Conservation (phyloP, 2,888 invertebrate species). For the Tethea ocularis region DNA sequence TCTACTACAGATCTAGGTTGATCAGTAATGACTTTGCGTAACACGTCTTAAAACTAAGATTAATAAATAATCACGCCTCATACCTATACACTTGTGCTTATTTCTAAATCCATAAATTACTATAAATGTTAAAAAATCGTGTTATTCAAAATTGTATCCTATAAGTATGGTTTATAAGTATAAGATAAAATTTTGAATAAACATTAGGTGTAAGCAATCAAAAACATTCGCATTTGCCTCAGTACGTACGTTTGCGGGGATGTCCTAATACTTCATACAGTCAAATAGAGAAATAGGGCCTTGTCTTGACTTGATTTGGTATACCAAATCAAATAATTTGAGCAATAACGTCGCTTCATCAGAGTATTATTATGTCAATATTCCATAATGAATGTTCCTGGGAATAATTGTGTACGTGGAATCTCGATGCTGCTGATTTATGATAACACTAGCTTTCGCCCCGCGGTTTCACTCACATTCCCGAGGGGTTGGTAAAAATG, state of each 20-base stretch:
- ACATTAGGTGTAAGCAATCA: too few relatives aligned
- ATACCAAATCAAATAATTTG: background rate
- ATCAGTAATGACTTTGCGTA: background rate
- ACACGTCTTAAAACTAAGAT: background rate
- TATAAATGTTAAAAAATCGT: background rate
- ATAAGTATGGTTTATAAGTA: too few relatives aligned
- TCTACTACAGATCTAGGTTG: conserved; percentile 1
- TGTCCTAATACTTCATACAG: background rate
- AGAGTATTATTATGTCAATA: background rate
- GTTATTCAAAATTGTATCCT: background rate
- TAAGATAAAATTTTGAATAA: too few relatives aligned
- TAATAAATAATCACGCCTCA: background rate
- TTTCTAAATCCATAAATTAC: background rate
- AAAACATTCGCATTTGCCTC: background rate
- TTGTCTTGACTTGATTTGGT: background rate
- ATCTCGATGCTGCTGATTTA: background rate
- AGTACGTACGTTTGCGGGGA: background rate
- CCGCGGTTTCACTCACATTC: too few relatives aligned
- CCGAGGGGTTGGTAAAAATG: too few relatives aligned
- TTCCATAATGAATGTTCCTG: background rate
- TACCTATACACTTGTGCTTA: background rate
- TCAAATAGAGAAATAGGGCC: background rate
- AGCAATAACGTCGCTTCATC: background rate
- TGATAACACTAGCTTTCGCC: background rate
- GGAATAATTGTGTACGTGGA: background rate